A percentile compares a stretch with the other conserved stretches of the same genome.
These are phyloP conservation scores for Listronotus bonariensis DNA, from an alignment of 1,140 invertebrate genomes.

Conservation along the genomic window DNA sequence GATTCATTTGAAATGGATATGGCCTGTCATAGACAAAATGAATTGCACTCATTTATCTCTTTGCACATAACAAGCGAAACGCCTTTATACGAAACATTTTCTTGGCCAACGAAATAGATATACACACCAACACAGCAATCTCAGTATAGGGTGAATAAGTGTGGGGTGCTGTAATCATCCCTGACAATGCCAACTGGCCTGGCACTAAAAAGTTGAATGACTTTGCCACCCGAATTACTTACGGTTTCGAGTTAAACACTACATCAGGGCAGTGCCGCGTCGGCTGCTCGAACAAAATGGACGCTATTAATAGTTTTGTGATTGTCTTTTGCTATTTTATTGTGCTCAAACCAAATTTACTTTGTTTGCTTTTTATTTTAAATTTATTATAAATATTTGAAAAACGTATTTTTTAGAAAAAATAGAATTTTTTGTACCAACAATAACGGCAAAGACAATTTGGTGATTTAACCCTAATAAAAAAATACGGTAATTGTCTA, in stretches of 20 bases:
- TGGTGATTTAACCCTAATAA: no score
- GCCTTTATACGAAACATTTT: not conserved
- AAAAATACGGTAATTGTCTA: no score
- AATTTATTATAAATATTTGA: no score
- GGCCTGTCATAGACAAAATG: not conserved
- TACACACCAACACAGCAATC: conserved; percentile 8
- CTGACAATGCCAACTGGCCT: conserved; percentile 43
- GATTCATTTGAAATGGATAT: conserved; percentile 1
- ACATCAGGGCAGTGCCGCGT: not conserved
- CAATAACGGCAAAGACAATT: no score
- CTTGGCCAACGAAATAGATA: no score
- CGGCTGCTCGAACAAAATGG: no score
- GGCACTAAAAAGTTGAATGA: conserved; percentile 52
- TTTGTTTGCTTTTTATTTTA: no score
- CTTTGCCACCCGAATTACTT: conserved; percentile 38
- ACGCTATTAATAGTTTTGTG: no score
- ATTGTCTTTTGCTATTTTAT: no score
- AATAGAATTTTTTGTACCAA: no score
- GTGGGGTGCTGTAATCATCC: conserved; percentile 39
- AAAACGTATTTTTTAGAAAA: no score
- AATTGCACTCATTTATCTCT: conserved; percentile 3
- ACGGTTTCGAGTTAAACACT: not conserved
- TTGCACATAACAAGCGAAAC: not conserved
- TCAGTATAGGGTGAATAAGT: conserved; percentile 6
- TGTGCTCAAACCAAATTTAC: no score